Evolutionary conservation across 2,797 vertebrate species (phyloP).

Genomic region (Euthynnus affinis): DNA sequence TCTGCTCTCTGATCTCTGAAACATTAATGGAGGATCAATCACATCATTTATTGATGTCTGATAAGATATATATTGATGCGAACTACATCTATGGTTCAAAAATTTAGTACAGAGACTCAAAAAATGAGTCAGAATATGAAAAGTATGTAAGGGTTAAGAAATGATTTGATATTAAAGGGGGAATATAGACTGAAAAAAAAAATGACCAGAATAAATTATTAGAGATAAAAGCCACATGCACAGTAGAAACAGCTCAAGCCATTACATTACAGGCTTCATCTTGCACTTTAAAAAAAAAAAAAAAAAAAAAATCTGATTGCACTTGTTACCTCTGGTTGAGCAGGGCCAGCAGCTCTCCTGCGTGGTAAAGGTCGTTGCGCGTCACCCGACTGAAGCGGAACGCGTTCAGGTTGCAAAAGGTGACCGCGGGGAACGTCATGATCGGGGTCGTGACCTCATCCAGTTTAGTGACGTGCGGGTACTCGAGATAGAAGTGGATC

Average conservation of each 20-base stretch:
- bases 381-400: conserved; percentile 97
- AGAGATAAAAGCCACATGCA: not conserved
- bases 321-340: conserved; percentile 93
- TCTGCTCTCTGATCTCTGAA: too few relatives aligned
- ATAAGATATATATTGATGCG: too few relatives aligned
- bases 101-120: too few relatives aligned
- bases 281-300: too few relatives aligned
- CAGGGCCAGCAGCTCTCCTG: conserved; percentile 95
- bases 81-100: too few relatives aligned
- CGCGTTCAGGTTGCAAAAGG: conserved; percentile 98
- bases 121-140: too few relatives aligned
- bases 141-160: not conserved
- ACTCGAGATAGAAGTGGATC: conserved; percentile 96
- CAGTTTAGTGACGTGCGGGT: conserved; percentile 97
- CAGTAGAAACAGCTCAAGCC: not conserved
- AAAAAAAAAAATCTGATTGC: conserved; percentile 45
- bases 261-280: not conserved
- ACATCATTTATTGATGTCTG: too few relatives aligned
- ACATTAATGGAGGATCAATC: too few relatives aligned
- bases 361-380: conserved; percentile 98
- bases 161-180: not conserved
- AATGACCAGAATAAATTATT: not conserved
- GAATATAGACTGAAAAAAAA: not conserved
- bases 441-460: conserved; percentile 92
- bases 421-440: conserved; percentile 96